Evolutionary conservation across 2,888 invertebrate genomes (phyloP), one percentile per base, ranked within the genome.

Genomic region (Stenolophus ochropezus): DNA sequence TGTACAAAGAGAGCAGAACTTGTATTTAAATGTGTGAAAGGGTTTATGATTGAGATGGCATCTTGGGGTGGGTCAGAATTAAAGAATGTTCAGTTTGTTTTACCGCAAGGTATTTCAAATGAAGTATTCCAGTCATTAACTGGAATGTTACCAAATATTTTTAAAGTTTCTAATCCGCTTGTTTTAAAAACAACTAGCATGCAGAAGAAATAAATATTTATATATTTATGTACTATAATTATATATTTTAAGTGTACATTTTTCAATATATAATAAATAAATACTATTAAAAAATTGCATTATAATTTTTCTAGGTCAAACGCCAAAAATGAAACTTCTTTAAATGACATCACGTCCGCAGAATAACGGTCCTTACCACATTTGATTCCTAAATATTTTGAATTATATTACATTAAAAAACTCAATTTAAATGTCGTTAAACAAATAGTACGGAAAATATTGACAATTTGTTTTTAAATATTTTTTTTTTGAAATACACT

Each of bases 21-120:
- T 84, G 96, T 99, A 82, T 97, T 98, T 87, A 99, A 99, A 90
- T 99, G 99, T 90, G 96, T 98, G 76, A 99, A 99, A 91, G 99
- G 99, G 1, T 99, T 99, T 90, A 96, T 99, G 96, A 97, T 99
- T 89, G 99, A 99, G 91, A 97, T 97, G 92, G 95, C 96, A 5
- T 96, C 97, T 0, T 96, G 97, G 94, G 97, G 97, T 83, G 97
- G 97, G 33, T 95, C 96, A 0, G 96, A 96, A 89, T 91, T 97
- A 83, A 96, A 96, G 90, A 98, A 95, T 88, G 91, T 98, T 25
- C 95, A 95, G 88, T 96, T 96, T 88, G 90, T 97, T 82, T 93
- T 97, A 74, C 97, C 98, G 1, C 93, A 80, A 73, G 73, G 80
- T 21, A 80, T 80, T 8, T 80, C 80, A 5, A 73, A 80, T 73